Base-by-base conservation (phyloP, 1,140 invertebrate genomes). In the Acromyrmex echinatior region DNA sequence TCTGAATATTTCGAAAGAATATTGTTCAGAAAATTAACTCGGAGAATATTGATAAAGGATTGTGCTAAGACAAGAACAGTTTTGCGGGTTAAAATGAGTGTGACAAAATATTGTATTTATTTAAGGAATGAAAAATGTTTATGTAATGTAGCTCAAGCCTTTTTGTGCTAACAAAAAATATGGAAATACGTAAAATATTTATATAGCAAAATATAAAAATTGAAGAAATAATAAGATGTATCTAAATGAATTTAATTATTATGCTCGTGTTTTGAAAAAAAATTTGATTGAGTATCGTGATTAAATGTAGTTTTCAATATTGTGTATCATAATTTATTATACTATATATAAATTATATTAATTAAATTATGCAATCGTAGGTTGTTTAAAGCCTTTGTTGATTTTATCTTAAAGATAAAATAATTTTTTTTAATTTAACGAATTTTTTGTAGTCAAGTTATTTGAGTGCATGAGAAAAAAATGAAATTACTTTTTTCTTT, bases 391-490 rank as follows among this genome's bases (percentile, higher is more conserved):
- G 0, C 53, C 28, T 45, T 87, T 58, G 39, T 65, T 89, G 71
- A 14, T 63, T 45, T 51, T 35, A 18, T 62, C 39, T 71, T 80
- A 66, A 28, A 49, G 66, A 86, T 65, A 90, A 74, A 60, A 76
- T 81, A 53, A 80, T 80, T 90, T 86, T 86, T 62, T 68, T 84
- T 88, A 93, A 87, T 87, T 84, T 93, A 91, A 94, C 92, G 92
- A 93, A 92, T 92, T 93, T 93, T 93, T 94, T 90, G 92, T 92
- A 71, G 82, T 81, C 88, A 86, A 87, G 80, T 89, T 86, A 89
- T 93, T 93, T 92, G 89, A 86, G 70, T 92, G 89, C 90, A 87
- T 86, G 90, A 88, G 89, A 89, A 87, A 87, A 89, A 56, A 89
- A 87, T 87, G 79, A 86, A 91, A 73, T 80, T 86, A 88, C 86